Percentiles rank a stretch among this genome's conserved stretches.
phyloP scores from a whole-genome alignment of 2,797 vertebrate species.

The Paramormyrops hopkinsi region DNA sequence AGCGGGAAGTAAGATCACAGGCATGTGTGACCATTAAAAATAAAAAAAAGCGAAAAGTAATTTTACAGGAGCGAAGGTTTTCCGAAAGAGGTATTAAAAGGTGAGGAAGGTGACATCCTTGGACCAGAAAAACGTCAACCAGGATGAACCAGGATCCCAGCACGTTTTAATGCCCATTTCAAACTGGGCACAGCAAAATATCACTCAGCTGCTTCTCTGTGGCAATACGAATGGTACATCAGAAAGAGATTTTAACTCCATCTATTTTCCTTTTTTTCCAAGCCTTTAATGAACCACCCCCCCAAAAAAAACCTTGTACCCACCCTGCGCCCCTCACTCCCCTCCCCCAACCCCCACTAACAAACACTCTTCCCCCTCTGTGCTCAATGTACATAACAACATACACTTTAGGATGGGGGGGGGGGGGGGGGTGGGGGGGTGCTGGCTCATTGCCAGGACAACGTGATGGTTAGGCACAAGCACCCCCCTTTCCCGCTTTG shows the following conservation, averaged over 20 bases:
- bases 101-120: constrained; percentile 43
- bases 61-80: not conserved
- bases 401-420: constrained; percentile 66
- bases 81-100: constrained; percentile 23
- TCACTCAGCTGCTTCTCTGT: constrained; percentile 58
- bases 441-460: constrained; percentile 73
- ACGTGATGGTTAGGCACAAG: constrained; percentile 76
- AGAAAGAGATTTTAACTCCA: constrained; percentile 54
- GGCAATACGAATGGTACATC: constrained; percentile 73
- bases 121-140: constrained; percentile 56
- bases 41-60: not conserved
- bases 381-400: constrained; percentile 69
- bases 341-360: constrained; percentile 33
- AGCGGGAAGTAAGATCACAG: not conserved
- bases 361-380: constrained; percentile 38
- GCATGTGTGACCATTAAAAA: not conserved
- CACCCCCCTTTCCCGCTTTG: constrained; percentile 59
- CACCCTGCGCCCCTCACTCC: not conserved
- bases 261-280: constrained; percentile 29
- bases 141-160: constrained; percentile 47
- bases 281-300: constrained; percentile 58
- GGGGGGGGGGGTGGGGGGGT: not conserved
- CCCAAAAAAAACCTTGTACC: constrained; percentile 23
- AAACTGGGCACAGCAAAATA: constrained; percentile 66
- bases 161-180: constrained; percentile 63